Conservation (phyloP, 2,797 vertebrate genomes). For the Coilia nasus region DNA sequence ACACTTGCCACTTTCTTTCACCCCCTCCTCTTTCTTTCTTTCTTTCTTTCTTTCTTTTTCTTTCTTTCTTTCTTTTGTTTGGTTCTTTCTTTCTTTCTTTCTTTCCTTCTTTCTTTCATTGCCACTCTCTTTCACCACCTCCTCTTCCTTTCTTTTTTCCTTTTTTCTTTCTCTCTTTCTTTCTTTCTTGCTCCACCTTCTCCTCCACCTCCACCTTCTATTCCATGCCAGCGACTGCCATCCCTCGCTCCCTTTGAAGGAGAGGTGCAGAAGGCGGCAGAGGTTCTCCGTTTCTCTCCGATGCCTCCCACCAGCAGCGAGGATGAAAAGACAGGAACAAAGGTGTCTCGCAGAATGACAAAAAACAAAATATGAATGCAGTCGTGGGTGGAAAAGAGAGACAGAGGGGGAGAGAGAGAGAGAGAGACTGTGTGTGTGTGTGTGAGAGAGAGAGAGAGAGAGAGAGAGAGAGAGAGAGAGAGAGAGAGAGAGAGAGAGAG, state of each 20-base stretch:
- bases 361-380: neutral
- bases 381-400: neutral
- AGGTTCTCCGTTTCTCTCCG: neutral
- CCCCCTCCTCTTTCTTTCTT: no score
- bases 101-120: no score
- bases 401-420: neutral
- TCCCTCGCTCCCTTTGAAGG: conserved; percentile 27
- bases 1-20: no score
- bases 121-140: no score
- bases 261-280: conserved; percentile 34
- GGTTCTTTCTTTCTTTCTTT: no score
- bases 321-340: conserved; percentile 14
- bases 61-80: no score
- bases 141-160: neutral
- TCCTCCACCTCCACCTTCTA: neutral
- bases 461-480: neutral
- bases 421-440: no score
- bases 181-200: neutral
- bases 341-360: neutral
- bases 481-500: neutral
- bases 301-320: neutral
- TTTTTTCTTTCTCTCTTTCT: neutral
- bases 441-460: neutral
- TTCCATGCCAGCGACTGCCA: neutral
- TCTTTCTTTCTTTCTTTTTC: no score